These are phyloP conservation scores for Platyura marginata DNA, from an alignment of 1,140 invertebrate genomes.

Conservation along the genomic window DNA sequence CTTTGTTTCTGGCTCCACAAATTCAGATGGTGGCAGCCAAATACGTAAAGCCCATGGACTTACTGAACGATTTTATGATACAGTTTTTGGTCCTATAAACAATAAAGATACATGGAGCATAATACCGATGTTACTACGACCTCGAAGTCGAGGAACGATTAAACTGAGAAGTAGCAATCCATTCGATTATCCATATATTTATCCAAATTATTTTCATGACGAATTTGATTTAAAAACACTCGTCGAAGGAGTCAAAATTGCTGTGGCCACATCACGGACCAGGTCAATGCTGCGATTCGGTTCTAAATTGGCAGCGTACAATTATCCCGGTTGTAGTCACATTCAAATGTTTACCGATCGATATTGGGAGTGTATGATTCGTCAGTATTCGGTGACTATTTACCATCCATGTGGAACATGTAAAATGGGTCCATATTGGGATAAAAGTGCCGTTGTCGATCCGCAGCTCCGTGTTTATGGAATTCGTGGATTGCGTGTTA, in stretches of 20 bases:
- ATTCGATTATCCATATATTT: slow-evolving; percentile 76
- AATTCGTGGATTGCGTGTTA: slow-evolving; percentile 54
- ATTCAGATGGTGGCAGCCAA: slow-evolving; percentile 70
- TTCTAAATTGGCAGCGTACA: slow-evolving; percentile 41
- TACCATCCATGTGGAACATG: slow-evolving; percentile 82
- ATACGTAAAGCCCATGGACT: slow-evolving; percentile 64
- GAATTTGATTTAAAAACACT: slow-evolving; percentile 59
- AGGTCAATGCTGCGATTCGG: slow-evolving; percentile 47
- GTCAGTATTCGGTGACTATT: slow-evolving; percentile 57
- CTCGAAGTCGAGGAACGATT: slow-evolving; percentile 60
- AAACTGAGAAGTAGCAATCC: slow-evolving; percentile 67
- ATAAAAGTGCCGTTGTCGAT: slow-evolving; percentile 73
- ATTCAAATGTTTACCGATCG: slow-evolving; percentile 44
- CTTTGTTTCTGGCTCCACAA: slow-evolving; percentile 77
- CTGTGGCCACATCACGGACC: slow-evolving; percentile 51
- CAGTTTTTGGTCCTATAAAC: slow-evolving; percentile 52
- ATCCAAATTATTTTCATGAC: slow-evolving; percentile 77
- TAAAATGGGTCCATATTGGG: slow-evolving; percentile 81
- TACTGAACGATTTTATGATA: slow-evolving; percentile 48
- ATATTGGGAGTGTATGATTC: slow-evolving; percentile 71
- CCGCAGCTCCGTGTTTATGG: slow-evolving; percentile 63
- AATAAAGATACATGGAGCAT: slow-evolving; percentile 70
- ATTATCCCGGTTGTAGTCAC: slow-evolving; percentile 50
- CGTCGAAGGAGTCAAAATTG: slow-evolving; percentile 68
- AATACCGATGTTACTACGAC: slow-evolving; percentile 66